Evolutionary conservation across 2,888 invertebrate genomes (phyloP), one percentile per base, ranked within the genome.

Genomic region (Agrotis exclamationis): DNA sequence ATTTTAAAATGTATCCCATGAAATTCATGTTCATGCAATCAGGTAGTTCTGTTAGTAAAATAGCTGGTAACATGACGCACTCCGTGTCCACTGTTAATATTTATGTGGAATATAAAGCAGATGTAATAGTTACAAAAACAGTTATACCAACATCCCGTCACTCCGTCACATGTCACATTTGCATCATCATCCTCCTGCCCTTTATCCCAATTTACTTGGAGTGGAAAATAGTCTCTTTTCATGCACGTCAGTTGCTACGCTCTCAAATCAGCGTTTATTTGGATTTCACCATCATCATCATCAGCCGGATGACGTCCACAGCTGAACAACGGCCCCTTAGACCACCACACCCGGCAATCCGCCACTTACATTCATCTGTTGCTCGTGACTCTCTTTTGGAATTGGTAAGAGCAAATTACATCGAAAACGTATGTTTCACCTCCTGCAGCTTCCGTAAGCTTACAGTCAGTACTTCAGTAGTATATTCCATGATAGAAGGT

Each of bases 91-190:
- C 85, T 83, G 92, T 96, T 94, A 96, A 96, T 96, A 96, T 96
- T 95, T 90, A 96, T 96, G 92, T 87, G 64, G 96, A 95, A 96
- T 96, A 94, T 95, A 95, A 93, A 95, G 77, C 88, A 91, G 92
- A 65, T 66, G 63, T 71, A 85, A 73, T 80, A 77, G 84, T 86
- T 88, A 87, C 83, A 86, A 85, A 85, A 86, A 88, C 82, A 79
- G 83, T 84, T 89, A 83, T 80, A 86, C 85, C 81, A 76, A 53
- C 66, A 74, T 80, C 80, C 66, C 68, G 73, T 84, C 76, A 83
- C 79, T 74, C 73, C 76, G 80, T 80, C 84, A 80, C 78, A 79
- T 81, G 73, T 75, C 44, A 60, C 13, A 54, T 64, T 45, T 51
- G 20, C 45, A 64, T 57, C 47, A 28, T n/a, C n/a, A 28, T 33